phyloP scores from a whole-genome alignment of 2,888 invertebrate genomes.

The Drosophila incognita region DNA sequence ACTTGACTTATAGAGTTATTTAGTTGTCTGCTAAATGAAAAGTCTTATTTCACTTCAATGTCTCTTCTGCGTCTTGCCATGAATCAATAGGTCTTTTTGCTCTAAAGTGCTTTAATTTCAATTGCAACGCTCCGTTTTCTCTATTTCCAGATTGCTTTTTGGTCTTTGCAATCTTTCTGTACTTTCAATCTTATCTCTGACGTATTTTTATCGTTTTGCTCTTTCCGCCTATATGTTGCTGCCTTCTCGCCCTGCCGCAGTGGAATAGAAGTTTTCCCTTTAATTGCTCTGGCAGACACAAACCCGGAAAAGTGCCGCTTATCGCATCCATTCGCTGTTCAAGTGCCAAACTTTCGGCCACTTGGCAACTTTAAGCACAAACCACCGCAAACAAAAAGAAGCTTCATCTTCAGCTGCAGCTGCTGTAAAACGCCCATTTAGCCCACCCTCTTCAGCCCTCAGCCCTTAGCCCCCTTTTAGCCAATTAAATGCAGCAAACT shows the following conservation, averaged over 20 bases:
- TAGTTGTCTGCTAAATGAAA: neutral
- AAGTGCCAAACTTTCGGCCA: constrained; percentile 55
- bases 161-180: neutral
- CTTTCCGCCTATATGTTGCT: neutral
- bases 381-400: constrained; percentile 49
- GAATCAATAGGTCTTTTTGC: neutral
- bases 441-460: neutral
- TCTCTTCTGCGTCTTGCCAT: neutral
- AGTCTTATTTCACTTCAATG: neutral
- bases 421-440: constrained; percentile 12
- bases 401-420: constrained; percentile 11
- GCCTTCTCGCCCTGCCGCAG: neutral
- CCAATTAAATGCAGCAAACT: constrained; percentile 60
- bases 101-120: neutral
- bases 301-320: constrained; percentile 63
- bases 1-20: neutral
- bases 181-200: constrained; percentile 8
- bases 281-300: constrained; percentile 69
- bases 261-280: constrained; percentile 52
- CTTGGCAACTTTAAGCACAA: constrained; percentile 52
- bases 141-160: neutral
- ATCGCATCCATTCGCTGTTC: constrained; percentile 68
- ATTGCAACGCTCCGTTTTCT: neutral
- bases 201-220: constrained; percentile 15
- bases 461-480: neutral